A percentile compares a stretch with the other conserved stretches of the same genome.
Conservation (phyloP, 2,888 invertebrate genomes). For the Cataglyphis altisquamis region DNA sequence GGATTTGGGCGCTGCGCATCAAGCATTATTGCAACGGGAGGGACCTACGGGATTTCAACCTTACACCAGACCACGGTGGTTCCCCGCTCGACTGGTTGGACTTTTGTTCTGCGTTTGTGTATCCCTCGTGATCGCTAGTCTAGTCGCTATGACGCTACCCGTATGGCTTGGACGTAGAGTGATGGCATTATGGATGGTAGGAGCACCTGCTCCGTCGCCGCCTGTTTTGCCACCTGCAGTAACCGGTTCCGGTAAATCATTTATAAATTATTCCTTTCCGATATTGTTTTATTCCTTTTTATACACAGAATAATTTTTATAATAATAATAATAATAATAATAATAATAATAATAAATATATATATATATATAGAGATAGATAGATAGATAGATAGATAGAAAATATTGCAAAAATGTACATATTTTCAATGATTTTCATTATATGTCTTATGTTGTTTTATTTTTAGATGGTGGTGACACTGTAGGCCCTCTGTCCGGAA, state of each 20-base stretch:
- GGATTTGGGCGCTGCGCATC: conserved; percentile 93
- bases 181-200: conserved; percentile 94
- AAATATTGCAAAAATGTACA: not conserved
- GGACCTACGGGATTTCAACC: conserved; percentile 95
- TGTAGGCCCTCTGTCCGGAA: conserved; percentile 86
- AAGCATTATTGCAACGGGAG: conserved; percentile 94
- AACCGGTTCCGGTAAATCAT: conserved; percentile 78
- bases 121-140: conserved; percentile 94
- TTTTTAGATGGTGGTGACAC: conserved; percentile 73
- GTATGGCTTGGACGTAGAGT: conserved; percentile 96
- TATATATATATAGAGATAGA: not conserved
- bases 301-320: not conserved
- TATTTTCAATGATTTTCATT: conserved; percentile 7
- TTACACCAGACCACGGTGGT: conserved; percentile 94
- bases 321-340: too few relatives aligned
- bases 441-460: not conserved
- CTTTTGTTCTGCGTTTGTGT: conserved; percentile 93
- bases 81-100: conserved; percentile 90
- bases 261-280: not conserved
- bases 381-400: not conserved
- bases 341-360: not conserved
- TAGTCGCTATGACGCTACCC: conserved; percentile 95
- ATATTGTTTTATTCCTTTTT: not conserved
- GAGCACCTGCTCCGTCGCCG: conserved; percentile 86
- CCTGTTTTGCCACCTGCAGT: conserved; percentile 81